Evolutionary conservation across 2,888 invertebrate species (phyloP).

Genomic region (Phaedon cochleariae): DNA sequence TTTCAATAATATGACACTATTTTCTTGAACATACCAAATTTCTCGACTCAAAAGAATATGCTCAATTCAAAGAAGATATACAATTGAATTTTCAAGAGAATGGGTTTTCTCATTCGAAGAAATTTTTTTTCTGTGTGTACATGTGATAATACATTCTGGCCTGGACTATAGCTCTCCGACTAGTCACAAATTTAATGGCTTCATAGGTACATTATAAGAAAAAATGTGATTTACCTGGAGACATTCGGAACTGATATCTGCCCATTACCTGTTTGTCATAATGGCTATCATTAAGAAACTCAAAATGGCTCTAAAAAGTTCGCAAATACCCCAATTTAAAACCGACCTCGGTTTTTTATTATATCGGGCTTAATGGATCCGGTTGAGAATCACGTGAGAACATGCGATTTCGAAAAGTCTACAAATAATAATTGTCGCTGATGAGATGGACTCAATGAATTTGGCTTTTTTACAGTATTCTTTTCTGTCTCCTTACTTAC

Average conservation of each 20-base stretch:
- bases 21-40: too few relatives aligned
- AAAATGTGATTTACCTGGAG: conserved; percentile 31
- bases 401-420: conserved; percentile 6
- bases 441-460: too few relatives aligned
- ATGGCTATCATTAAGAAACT: conserved; percentile 40
- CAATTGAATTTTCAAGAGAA: too few relatives aligned
- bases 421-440: too few relatives aligned
- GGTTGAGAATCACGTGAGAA: conserved; percentile 19
- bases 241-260: conserved; percentile 12
- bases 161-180: conserved; percentile 18
- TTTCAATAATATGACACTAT: too few relatives aligned
- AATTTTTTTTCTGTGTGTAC: too few relatives aligned
- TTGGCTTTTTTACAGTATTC: too few relatives aligned
- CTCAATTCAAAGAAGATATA: too few relatives aligned
- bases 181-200: conserved; percentile 12
- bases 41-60: too few relatives aligned
- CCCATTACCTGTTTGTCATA: conserved; percentile 40
- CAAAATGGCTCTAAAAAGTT: conserved; percentile 30
- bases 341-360: conserved; percentile 7
- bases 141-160: conserved; percentile 12
- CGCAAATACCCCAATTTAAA: conserved; percentile 31
- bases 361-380: neutral
- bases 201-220: conserved; percentile 9
- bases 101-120: too few relatives aligned
- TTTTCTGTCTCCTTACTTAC: too few relatives aligned